These are phyloP conservation scores for Lasioglossum vierecki DNA, from an alignment of 2,888 invertebrate genomes.

Conservation along the genomic window DNA sequence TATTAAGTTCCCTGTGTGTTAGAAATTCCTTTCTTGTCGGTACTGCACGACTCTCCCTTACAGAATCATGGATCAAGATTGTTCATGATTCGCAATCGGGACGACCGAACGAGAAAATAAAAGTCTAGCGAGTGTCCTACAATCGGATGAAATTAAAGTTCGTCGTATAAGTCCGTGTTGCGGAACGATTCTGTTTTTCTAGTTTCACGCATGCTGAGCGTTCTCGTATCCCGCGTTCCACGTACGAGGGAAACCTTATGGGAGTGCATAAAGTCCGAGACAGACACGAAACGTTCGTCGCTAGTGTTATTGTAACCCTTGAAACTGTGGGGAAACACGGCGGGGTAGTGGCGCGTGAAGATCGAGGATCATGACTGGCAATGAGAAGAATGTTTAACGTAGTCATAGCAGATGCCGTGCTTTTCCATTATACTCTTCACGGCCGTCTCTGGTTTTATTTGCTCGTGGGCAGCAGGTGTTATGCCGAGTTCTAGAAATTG, in stretches of 20 bases:
- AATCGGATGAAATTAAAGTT: neutral
- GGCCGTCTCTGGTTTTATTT: neutral
- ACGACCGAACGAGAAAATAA: neutral
- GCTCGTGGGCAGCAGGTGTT: neutral
- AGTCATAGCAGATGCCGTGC: neutral
- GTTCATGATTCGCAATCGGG: neutral
- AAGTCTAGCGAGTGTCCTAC: neutral
- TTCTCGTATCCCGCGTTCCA: neutral
- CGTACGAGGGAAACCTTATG: conserved; percentile 4
- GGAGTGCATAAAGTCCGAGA: neutral
- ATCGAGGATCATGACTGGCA: neutral
- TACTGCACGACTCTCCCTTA: too few species aligned
- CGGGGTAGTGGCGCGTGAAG: neutral
- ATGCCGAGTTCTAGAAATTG: neutral
- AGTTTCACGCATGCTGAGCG: neutral
- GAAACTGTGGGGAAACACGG: neutral
- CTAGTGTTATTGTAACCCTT: neutral
- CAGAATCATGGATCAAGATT: neutral
- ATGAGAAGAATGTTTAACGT: neutral
- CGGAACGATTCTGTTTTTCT: conserved; percentile 3
- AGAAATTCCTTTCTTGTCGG: too few species aligned
- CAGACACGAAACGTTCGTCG: conserved; percentile 11
- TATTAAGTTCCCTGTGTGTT: too few species aligned
- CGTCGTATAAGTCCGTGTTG: neutral
- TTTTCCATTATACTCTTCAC: neutral